phyloP scores from a whole-genome alignment of 2,888 invertebrate species.

The Xylocampa areola region DNA sequence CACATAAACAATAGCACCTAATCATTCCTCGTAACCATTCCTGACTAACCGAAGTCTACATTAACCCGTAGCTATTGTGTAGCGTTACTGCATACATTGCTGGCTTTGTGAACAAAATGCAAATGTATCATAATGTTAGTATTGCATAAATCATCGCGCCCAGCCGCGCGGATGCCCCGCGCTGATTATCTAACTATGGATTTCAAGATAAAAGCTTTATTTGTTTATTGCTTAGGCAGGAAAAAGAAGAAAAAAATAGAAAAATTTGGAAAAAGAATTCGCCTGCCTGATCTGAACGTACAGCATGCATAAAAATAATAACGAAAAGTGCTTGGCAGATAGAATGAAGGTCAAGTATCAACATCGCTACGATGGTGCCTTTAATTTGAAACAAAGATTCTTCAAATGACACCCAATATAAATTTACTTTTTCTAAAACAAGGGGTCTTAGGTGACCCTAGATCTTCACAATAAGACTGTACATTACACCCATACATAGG shows the following conservation, averaged over 20 bases:
- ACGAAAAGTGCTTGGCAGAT: too few relatives aligned
- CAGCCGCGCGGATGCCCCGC: constrained; percentile 71
- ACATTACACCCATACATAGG: constrained; percentile 50
- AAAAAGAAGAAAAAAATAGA: constrained; percentile 3
- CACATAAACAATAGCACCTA: constrained; percentile 63
- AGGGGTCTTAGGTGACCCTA: constrained; percentile 7
- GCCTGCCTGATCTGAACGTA: too few relatives aligned
- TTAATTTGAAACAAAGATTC: too few relatives aligned
- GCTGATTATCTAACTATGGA: constrained; percentile 76
- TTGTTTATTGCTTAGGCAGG: constrained; percentile 50
- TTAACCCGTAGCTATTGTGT: constrained; percentile 62
- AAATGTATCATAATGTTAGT: constrained; percentile 77
- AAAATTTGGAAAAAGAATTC: not conserved
- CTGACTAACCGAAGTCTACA: constrained; percentile 60
- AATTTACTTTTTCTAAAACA: not conserved
- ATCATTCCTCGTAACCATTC: constrained; percentile 61
- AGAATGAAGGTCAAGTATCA: too few relatives aligned
- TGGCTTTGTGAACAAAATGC: constrained; percentile 76
- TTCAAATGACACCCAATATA: too few relatives aligned
- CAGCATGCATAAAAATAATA: too few relatives aligned
- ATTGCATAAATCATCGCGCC: constrained; percentile 74
- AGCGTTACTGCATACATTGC: constrained; percentile 61
- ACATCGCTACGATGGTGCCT: too few relatives aligned
- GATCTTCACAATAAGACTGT: constrained; percentile 33
- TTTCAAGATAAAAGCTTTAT: constrained; percentile 73